These are phyloP conservation scores for Aphaenogaster floridana DNA, from an alignment of 1,140 invertebrate genomes.

Conservation along the genomic window DNA sequence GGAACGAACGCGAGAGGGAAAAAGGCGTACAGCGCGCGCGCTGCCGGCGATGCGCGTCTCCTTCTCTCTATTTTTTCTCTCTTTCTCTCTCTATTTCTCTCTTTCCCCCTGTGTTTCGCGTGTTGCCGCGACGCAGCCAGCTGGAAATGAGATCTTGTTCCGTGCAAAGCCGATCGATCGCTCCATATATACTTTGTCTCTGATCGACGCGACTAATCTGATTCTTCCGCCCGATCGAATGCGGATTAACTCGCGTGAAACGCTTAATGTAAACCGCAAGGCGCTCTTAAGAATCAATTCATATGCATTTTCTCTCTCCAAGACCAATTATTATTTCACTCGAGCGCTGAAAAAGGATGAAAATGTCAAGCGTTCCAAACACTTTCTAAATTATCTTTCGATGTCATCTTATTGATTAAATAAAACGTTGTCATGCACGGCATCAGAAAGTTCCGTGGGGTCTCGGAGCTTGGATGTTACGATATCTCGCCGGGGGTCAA, in stretches of 20 bases:
- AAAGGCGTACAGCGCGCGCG: slow-evolving; percentile 15
- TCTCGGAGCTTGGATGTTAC: neutral
- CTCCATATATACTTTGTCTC: slow-evolving; percentile 33
- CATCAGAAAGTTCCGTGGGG: neutral
- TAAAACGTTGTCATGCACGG: neutral
- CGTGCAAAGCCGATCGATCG: neutral
- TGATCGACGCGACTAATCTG: slow-evolving; percentile 33
- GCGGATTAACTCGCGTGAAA: slow-evolving; percentile 9
- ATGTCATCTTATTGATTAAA: neutral
- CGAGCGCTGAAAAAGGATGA: neutral
- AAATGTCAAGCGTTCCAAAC: neutral
- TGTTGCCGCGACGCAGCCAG: neutral
- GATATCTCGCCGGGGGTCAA: neutral
- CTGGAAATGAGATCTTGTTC: slow-evolving; percentile 54
- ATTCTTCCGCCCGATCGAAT: slow-evolving; percentile 28
- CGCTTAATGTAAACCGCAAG: neutral
- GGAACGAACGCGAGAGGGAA: slow-evolving; percentile 3
- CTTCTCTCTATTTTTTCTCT: slow-evolving; percentile 9
- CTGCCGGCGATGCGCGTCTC: slow-evolving; percentile 2
- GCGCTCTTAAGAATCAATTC: neutral
- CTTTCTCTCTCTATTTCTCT: slow-evolving; percentile 1
- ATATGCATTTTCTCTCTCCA: neutral
- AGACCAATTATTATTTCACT: neutral
- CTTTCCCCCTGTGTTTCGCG: neutral
- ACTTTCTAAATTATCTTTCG: neutral